A percentile compares a stretch with the other conserved stretches of the same genome.
These are phyloP conservation scores for Nomada hirtipes DNA, from an alignment of 2,888 invertebrate genomes.

Conservation along the genomic window DNA sequence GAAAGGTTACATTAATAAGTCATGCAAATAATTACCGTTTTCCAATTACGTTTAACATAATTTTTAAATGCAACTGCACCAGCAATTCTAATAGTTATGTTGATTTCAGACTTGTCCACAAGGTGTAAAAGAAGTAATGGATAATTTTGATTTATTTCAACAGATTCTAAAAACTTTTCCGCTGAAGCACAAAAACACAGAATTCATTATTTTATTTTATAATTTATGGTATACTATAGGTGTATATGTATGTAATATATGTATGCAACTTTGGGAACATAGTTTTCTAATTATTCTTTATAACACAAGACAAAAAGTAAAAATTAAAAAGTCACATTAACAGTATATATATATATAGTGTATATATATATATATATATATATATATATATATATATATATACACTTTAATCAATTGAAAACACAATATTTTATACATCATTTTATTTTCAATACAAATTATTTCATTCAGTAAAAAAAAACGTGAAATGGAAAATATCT, in stretches of 20 bases:
- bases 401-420: not conserved
- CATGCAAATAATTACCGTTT: conserved; percentile 87
- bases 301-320: no score
- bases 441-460: conserved; percentile 10
- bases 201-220: not conserved
- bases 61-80: conserved; percentile 98
- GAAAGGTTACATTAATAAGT: not conserved
- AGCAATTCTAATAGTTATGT: conserved; percentile 93
- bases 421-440: not conserved
- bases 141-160: conserved; percentile 96
- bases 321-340: not conserved
- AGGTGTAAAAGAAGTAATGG: conserved; percentile 93
- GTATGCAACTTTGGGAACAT: not conserved
- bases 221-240: not conserved
- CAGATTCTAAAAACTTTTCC: conserved; percentile 95
- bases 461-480: not conserved
- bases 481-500: not conserved
- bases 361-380: not conserved
- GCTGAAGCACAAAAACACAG: conserved; percentile 86
- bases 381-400: not conserved
- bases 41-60: conserved; percentile 98
- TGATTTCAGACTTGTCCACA: conserved; percentile 92
- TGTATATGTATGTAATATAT: not conserved
- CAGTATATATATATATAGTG: no score
- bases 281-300: no score